Evolutionary conservation across 2,797 vertebrate genomes (phyloP).

Genomic region (Decapterus maruadsi): DNA sequence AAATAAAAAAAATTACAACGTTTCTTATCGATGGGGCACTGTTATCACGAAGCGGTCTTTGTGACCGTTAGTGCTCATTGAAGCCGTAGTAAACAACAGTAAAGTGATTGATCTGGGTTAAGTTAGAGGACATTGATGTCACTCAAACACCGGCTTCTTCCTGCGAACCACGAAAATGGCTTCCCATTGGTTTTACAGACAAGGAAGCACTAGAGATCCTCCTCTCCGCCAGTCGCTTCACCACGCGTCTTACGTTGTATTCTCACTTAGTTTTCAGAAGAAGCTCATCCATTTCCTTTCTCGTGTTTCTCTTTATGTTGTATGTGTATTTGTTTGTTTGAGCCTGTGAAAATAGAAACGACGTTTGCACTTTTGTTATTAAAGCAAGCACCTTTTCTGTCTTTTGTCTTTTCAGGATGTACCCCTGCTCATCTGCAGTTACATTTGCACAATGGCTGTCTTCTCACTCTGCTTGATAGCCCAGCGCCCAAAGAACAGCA

Average conservation of each 20-base stretch:
- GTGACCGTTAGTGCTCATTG: accelerated
- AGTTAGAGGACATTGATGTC: not conserved
- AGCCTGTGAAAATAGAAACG: not conserved
- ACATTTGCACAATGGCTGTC: conserved; percentile 88
- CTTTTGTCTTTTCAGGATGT: conserved; percentile 84
- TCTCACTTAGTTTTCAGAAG: not conserved
- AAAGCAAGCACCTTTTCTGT: conserved; percentile 7
- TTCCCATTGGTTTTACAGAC: conserved; percentile 42
- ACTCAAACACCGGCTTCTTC: conserved; percentile 5
- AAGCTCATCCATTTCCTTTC: not conserved
- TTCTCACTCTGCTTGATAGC: conserved; percentile 77
- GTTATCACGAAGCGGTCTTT: not conserved
- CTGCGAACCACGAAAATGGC: conserved; percentile 80
- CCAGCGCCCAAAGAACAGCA: conserved; percentile 82
- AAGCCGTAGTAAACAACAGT: accelerated
- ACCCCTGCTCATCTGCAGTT: conserved; percentile 80
- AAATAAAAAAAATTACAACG: not conserved
- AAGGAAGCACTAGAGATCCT: not conserved
- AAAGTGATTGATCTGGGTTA: not conserved
- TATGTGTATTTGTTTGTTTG: not conserved
- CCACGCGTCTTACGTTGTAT: not conserved
- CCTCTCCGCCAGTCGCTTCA: conserved; percentile 21
- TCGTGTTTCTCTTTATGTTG: not conserved
- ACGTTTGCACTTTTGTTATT: not conserved
- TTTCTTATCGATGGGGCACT: not conserved